Evolutionary conservation across 2,888 invertebrate species (phyloP).

Genomic region (Amblyteles armatorius): DNA sequence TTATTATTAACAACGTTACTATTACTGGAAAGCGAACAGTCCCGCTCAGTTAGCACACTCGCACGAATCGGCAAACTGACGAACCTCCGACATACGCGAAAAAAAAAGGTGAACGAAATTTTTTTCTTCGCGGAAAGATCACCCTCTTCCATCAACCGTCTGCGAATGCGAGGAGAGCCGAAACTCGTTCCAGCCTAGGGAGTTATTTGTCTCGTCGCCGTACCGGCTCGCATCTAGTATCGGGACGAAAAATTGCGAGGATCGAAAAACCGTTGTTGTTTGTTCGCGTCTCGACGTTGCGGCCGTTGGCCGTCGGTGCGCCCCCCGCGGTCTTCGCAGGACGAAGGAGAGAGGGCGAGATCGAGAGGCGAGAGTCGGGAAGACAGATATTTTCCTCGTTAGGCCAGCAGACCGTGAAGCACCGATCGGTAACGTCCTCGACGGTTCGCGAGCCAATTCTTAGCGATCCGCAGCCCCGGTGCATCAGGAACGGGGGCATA

Average conservation of each 20-base stretch:
- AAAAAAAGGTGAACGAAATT: neutral
- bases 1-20: neutral
- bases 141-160: neutral
- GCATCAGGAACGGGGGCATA: constrained; percentile 51
- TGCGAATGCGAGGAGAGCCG: neutral
- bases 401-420: constrained; percentile 57
- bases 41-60: neutral
- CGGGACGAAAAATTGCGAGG: neutral
- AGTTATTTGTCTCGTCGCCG: neutral
- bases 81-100: neutral
- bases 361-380: neutral
- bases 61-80: neutral
- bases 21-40: neutral
- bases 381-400: constrained; percentile 43
- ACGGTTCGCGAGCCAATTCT: constrained; percentile 60
- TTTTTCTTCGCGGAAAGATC: neutral
- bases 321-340: neutral
- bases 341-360: neutral
- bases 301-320: constrained; percentile 10
- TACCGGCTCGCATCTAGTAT: neutral
- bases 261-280: neutral
- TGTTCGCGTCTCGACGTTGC: neutral
- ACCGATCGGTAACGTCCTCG: constrained; percentile 61
- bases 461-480: constrained; percentile 30
- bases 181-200: neutral